Evolutionary conservation across 1,140 invertebrate species (phyloP).

Genomic region (Musca vetustissima): DNA sequence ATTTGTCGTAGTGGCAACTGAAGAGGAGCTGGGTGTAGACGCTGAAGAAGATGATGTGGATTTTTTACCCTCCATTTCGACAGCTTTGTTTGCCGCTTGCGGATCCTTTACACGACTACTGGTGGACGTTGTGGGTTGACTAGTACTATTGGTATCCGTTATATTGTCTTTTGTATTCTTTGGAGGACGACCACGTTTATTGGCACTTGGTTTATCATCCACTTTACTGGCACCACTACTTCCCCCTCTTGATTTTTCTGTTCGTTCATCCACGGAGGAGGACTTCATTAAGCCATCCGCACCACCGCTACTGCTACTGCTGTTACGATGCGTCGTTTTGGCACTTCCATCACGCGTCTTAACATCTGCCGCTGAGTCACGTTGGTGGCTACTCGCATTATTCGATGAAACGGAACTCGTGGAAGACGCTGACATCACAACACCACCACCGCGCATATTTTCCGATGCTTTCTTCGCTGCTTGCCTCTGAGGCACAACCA

Average conservation of each 20-base stretch:
- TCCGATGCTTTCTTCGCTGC: constrained; percentile 89
- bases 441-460: constrained; percentile 72
- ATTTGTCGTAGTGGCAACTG: neutral
- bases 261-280: constrained; percentile 1
- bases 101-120: neutral
- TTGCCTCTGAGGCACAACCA: constrained; percentile 88
- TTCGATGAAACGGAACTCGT: neutral
- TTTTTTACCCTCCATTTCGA: constrained; percentile 14
- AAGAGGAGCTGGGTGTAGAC: neutral
- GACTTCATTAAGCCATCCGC: neutral
- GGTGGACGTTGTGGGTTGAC: constrained; percentile 3
- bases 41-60: constrained; percentile 27
- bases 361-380: neutral
- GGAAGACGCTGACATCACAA: neutral
- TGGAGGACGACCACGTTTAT: constrained; percentile 44
- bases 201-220: constrained; percentile 1
- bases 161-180: constrained; percentile 30
- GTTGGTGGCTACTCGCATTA: constrained; percentile 3
- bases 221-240: neutral
- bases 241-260: constrained; percentile 35
- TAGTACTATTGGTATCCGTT: neutral
- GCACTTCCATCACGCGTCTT: constrained; percentile 28
- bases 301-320: no score
- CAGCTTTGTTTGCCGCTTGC: neutral
- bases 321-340: constrained; percentile 25